Conservation (phyloP, 2,888 invertebrate genomes). For the Pristionchus maxplancki region DNA sequence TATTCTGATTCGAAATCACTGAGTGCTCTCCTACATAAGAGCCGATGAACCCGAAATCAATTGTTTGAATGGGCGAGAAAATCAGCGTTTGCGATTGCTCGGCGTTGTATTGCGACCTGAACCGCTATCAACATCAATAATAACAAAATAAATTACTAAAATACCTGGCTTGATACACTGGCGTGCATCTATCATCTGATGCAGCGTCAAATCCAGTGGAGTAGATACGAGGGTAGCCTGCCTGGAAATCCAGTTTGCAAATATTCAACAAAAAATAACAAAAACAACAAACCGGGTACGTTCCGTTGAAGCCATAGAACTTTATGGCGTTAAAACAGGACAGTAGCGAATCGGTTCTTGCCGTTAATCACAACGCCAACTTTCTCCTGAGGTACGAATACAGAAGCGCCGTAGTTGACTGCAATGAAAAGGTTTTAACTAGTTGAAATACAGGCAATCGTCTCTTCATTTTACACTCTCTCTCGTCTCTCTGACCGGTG, state of each 20-base stretch:
- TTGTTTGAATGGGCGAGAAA: neutral
- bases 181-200: neutral
- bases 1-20: neutral
- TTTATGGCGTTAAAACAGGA: neutral
- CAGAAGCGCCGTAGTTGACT: neutral
- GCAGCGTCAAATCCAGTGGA: neutral
- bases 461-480: too few relatives aligned
- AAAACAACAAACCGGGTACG: neutral
- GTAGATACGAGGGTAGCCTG: constrained; percentile 8
- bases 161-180: neutral
- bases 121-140: too few relatives aligned
- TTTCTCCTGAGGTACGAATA: too few relatives aligned
- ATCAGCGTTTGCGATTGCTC: neutral
- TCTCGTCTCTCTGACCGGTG: too few relatives aligned
- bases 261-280: too few relatives aligned
- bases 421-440: too few relatives aligned
- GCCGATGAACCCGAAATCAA: neutral
- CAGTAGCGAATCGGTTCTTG: too few relatives aligned
- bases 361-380: too few relatives aligned
- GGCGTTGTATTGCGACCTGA: neutral
- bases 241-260: too few relatives aligned
- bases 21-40: too few relatives aligned
- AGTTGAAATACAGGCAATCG: too few relatives aligned
- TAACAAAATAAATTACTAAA: too few relatives aligned
- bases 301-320: neutral